Evolutionary conservation across 2,113 vertebrate species (phyloP), one percentile per base, ranked within the genome.

Genomic region (Lanius collurio): DNA sequence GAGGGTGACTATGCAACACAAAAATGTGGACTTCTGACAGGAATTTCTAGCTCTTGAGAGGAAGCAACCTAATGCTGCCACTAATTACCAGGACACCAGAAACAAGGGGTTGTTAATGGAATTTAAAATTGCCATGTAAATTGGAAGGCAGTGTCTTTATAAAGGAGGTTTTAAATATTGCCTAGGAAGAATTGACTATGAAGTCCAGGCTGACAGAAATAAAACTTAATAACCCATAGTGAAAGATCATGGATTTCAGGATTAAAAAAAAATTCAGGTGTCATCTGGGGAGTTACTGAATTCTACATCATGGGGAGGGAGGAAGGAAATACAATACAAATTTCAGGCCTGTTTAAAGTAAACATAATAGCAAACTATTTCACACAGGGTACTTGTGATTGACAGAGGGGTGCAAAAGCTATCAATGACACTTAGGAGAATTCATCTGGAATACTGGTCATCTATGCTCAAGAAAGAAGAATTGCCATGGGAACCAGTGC

Each of bases 11-110:
- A 9, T 35, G 57, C 33, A 81, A 78, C 52, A 87, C 49, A 89
- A 88, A 90, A 88, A 74, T 7, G 33, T 2, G 0, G 71, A 69
- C 52, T 89, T 89, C 63, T 10, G 2, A 90, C 76, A 89, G 83
- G 79, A 93, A 90, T 81, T 91, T 89, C 87, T 92, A 68, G 91
- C 56, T 92, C 65, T 78, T 78, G 46, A 62, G 41, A 87, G 37
- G 81, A 89, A 79, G 80, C 20, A 68, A 28, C 33, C 49, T 78
- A 91, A 73, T 68, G 53, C 22, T 89, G 22, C 41, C 53, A 79
- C 52, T 87, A 89, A 94, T 75, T 78, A 75, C 19, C 56, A 68
- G 65, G 41, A 75, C 41, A 87, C 23, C 59, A 82, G 56, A 75
- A 95, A 70, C 49, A 92, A 71, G 49, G 8, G 3, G 20, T 5